Percentiles rank a stretch among this genome's conserved stretches.
Evolutionary conservation across 2,888 invertebrate genomes (phyloP).

Genomic region (Chaitophorus viminalis): DNA sequence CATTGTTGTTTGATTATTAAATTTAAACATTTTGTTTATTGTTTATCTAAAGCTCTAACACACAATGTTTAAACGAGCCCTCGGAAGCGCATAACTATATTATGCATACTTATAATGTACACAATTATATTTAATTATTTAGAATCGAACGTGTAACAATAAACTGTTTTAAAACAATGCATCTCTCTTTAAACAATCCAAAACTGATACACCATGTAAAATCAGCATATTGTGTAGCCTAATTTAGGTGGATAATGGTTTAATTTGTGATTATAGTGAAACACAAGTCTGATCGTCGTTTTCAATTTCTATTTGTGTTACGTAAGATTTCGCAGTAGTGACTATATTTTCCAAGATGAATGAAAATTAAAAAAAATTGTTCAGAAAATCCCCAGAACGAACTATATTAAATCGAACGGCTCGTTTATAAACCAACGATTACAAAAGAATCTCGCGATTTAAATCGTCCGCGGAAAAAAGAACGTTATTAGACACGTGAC

Average conservation of each 20-base stretch:
- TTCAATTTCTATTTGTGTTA: neutral
- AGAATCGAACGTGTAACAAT: too few species aligned
- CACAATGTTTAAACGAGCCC: neutral
- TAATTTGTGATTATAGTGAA: too few species aligned
- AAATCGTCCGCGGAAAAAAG: neutral
- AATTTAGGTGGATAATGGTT: too few species aligned
- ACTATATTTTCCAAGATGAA: neutral
- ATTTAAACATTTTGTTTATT: neutral
- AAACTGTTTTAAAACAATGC: neutral
- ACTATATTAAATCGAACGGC: too few species aligned
- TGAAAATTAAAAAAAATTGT: too few species aligned
- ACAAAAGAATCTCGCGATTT: neutral
- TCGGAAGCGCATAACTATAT: neutral
- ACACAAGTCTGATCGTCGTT: neutral
- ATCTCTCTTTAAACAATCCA: neutral
- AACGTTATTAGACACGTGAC: neutral
- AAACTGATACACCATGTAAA: neutral
- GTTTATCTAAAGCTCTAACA: neutral
- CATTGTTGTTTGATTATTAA: too few species aligned
- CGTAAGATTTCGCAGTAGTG: neutral
- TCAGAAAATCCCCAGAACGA: too few species aligned
- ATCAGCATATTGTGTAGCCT: neutral
- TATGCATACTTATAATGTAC: too few species aligned
- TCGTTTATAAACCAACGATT: neutral
- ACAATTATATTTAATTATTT: too few species aligned